Base-by-base conservation (phyloP, 2,113 vertebrate genomes). In the Atlantisia rogersi region DNA sequence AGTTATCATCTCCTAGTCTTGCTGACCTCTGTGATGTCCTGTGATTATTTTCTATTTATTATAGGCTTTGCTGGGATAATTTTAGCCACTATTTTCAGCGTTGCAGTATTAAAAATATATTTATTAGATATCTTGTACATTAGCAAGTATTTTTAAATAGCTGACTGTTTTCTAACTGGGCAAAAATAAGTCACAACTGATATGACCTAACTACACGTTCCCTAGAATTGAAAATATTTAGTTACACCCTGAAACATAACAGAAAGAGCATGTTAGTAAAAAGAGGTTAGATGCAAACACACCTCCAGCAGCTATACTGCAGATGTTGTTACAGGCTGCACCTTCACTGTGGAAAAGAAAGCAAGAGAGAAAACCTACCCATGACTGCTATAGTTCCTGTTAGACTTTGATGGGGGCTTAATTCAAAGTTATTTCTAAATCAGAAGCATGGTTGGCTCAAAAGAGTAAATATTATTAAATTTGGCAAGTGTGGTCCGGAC, bases 401-500 rank as follows among this genome's bases (percentile, higher is more conserved):
- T 73, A 40, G 29, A 68, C 15, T 88, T 93, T 4, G 10, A 39
- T 13, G 32, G 89, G 59, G 39, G 17, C 32, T 70, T 69, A 52
- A 59, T 69, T 77, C 8, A 4, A 88, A 92, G 65, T 35, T 68
- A n/a, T 79, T 71, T 90, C 64, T 80, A 78, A 90, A 84, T 16
- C 58, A n/a, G 29, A 93, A 86, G 18, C 2, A 1, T 8, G 71
- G 14, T 53, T 85, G 67, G 76, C 12, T 74, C 32, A 48, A 25
- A 94, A 82, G 9, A 56, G 15, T 55, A 82, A 85, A 70, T 60
- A 64, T 14, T 14, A 44, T 90, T 85, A 55, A 81, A 90, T 55
- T 64, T 46, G 7, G 48, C 81, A 26, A 88, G 9, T 5, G 4
- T 0, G 2, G 15, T 35, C 15, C 0, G 0, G 32, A 68, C 48